A percentile compares a stretch with the other conserved stretches of the same genome.
Conservation (phyloP, 2,888 invertebrate species). For the Chydorus sphaericus region DNA sequence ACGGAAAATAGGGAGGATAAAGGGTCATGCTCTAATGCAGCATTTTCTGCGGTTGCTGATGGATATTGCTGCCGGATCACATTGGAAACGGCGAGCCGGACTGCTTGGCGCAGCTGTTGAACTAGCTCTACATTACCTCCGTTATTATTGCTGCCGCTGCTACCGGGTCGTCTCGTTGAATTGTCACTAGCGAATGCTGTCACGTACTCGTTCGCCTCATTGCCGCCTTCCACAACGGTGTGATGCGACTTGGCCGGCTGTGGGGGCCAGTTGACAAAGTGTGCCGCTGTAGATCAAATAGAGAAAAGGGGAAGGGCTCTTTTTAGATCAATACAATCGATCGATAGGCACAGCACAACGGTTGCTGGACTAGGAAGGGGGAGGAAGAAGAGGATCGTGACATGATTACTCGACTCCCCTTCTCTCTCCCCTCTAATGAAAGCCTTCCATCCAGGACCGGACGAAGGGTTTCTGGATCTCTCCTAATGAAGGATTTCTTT, state of each 20-base stretch:
- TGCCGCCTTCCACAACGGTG: constrained; percentile 52
- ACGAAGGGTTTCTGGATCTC: too few species aligned
- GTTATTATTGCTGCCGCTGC: constrained; percentile 26
- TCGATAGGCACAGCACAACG: constrained; percentile 12
- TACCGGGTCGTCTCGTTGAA: too few species aligned
- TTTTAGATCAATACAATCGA: constrained; percentile 1
- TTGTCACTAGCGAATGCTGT: neutral
- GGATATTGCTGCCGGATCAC: neutral
- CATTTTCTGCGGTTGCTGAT: too few species aligned
- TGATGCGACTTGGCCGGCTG: constrained; percentile 67
- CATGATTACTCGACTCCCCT: too few species aligned
- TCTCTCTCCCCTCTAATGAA: too few species aligned
- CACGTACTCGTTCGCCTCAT: neutral
- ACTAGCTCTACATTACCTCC: neutral
- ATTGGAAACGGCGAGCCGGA: neutral
- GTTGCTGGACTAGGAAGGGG: too few species aligned
- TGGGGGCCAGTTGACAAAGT: constrained; percentile 71
- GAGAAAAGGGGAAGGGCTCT: constrained; percentile 14
- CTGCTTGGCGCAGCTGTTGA: neutral
- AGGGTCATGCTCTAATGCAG: too few species aligned
- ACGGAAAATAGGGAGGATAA: too few species aligned
- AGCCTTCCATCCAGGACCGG: too few species aligned
- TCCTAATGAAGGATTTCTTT: too few species aligned
- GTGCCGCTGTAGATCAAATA: constrained; percentile 45
- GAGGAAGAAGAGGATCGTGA: constrained; percentile 2